Evolutionary conservation across 2,888 invertebrate species (phyloP), one percentile per base, ranked within the genome.

Genomic region (Gastrophysa polygoni): DNA sequence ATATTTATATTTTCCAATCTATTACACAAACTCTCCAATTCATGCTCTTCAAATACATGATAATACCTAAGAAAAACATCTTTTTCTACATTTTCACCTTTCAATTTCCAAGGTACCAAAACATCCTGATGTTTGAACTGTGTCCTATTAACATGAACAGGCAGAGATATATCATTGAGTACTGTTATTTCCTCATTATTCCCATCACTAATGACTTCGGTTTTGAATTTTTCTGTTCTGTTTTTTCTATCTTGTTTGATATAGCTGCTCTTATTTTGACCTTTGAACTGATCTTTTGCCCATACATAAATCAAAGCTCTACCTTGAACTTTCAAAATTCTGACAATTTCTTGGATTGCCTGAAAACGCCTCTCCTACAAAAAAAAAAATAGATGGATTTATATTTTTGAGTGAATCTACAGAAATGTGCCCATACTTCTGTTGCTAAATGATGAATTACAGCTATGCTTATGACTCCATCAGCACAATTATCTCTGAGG

Each of bases 361-460:
- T 86, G 83, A 20, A 87, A 72, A 72, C 98, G 86, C 70, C 98
- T 85, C 54, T 89, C 87, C 86, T 91, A 77, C 61, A 82, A 79
- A 66, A 17, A 46, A 61, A 6, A 34, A 38, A 57, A 54, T 57
- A 43, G 47, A 16, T 1, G 28, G 14, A 11, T 24, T 11, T 7
- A 24, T 24, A 24, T 24, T 24, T 3, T 7, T 7, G 3, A 18
- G 6, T n/a, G 34, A 18, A 14, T 0, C 18, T 6, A 21, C 8
- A 43, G 6, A n/a, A 8, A 18, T 8, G 10, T 44, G n/a, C 29
- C 34, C 59, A 11, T 28, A 90, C 90, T 81, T 85, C 81, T 17
- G 90, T 96, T 11, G 95, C 91, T 66, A 99, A 86, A 82, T 99
- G 98, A 81, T 99, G 98, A 72, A 98, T 88, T 0, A 99, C 99